These are phyloP conservation scores for Catalaphyllia jardinei DNA, from an alignment of 64 coral and sea anemone genomes.

Conservation along the genomic window DNA sequence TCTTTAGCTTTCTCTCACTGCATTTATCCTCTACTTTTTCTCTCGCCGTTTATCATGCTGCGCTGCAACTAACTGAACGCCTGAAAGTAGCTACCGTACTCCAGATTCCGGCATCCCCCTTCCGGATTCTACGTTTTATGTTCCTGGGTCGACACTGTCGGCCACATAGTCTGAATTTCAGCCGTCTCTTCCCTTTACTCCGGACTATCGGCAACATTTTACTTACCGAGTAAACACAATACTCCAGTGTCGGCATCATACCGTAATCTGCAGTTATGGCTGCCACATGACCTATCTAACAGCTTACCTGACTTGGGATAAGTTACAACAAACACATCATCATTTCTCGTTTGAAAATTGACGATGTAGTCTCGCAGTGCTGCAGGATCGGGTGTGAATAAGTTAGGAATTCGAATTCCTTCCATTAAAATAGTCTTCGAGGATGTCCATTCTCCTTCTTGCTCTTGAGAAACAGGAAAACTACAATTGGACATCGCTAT, in stretches of 20 bases:
- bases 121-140: no score
- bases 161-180: no score
- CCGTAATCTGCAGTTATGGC: not conserved
- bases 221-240: no score
- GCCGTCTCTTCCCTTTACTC: no score
- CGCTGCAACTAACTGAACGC: no score
- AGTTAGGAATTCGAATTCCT: not conserved
- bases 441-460: constrained; percentile 21
- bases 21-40: no score
- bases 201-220: no score
- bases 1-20: no score
- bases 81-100: no score
- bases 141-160: no score
- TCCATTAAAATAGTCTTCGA: not conserved
- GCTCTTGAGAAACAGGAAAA: not conserved
- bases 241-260: not conserved
- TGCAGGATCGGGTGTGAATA: not conserved
- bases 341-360: constrained; percentile 10
- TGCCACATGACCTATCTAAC: not conserved
- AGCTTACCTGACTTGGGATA: constrained; percentile 36
- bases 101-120: no score
- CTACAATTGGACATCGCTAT: not conserved
- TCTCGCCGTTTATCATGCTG: no score
- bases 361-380: not conserved
- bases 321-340: constrained; percentile 36